Conservation (phyloP, 2,888 invertebrate species). For the Idaea aversata region DNA sequence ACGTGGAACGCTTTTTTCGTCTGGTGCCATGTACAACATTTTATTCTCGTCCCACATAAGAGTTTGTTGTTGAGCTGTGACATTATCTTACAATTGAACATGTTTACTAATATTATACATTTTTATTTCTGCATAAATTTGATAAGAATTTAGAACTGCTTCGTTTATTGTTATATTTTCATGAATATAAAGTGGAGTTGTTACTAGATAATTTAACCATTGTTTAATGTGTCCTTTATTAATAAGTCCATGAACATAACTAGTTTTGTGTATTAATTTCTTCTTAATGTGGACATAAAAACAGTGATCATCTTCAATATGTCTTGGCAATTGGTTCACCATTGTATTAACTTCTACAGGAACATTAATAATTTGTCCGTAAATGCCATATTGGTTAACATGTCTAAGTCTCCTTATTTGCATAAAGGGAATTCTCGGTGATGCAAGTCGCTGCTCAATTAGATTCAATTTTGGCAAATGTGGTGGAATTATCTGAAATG, state of each 20-base stretch:
- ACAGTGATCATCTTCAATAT: slow-evolving; percentile 30
- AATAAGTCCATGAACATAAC: slow-evolving; percentile 12
- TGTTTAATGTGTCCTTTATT: slow-evolving; percentile 13
- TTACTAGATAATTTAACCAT: slow-evolving; percentile 9
- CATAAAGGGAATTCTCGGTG: slow-evolving; percentile 35
- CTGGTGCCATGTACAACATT: slow-evolving; percentile 28
- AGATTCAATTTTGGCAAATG: slow-evolving; percentile 18
- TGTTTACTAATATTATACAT: slow-evolving; percentile 18
- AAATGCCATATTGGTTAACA: slow-evolving; percentile 32
- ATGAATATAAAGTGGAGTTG: slow-evolving; percentile 11
- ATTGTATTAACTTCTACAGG: slow-evolving; percentile 35
- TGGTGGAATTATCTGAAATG: slow-evolving; percentile 21
- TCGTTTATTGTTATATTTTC: slow-evolving; percentile 10
- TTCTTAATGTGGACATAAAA: slow-evolving; percentile 20
- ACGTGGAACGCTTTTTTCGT: slow-evolving; percentile 23
- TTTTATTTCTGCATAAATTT: slow-evolving; percentile 9
- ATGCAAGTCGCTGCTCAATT: slow-evolving; percentile 22
- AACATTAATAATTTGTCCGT: slow-evolving; percentile 40
- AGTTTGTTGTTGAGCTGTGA: slow-evolving; percentile 33
- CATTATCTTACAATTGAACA: slow-evolving; percentile 27
- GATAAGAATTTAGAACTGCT: slow-evolving; percentile 5
- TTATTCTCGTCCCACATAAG: slow-evolving; percentile 32
- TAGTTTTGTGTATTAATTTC: slow-evolving; percentile 16
- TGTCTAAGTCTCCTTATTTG: slow-evolving; percentile 37
- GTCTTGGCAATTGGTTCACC: slow-evolving; percentile 33